phyloP scores from a whole-genome alignment of 1,140 invertebrate genomes.

The Caenorhabditis remanei region DNA sequence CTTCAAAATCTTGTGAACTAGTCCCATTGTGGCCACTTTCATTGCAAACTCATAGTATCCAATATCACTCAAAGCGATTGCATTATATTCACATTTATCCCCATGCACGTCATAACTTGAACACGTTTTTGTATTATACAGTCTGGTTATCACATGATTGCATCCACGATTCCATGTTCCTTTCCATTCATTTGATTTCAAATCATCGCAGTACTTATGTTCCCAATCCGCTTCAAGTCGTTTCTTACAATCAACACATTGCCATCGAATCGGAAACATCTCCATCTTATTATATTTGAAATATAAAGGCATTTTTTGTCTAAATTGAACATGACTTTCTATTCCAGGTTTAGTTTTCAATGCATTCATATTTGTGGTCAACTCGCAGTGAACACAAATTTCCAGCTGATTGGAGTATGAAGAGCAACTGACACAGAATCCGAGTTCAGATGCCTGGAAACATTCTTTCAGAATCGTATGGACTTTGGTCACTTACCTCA shows the following conservation, averaged over 20 bases:
- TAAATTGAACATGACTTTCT: background rate
- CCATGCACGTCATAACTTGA: slow-evolving; percentile 10
- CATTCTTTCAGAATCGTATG: background rate
- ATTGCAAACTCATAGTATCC: background rate
- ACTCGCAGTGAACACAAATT: slow-evolving; percentile 4
- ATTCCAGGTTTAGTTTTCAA: background rate
- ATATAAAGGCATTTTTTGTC: background rate
- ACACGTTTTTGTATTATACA: background rate
- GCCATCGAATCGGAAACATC: slow-evolving; percentile 20
- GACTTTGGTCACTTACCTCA: background rate
- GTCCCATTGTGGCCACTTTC: slow-evolving; percentile 1
- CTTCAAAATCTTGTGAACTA: background rate
- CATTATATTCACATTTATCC: slow-evolving; percentile 31
- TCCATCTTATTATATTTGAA: background rate
- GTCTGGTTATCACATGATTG: background rate
- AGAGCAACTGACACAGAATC: slow-evolving; percentile 13
- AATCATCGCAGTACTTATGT: background rate
- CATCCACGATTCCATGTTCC: slow-evolving; percentile 32
- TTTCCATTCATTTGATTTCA: background rate
- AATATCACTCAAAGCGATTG: background rate
- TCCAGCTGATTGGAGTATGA: background rate
- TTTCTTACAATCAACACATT: slow-evolving; percentile 6
- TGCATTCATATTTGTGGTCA: background rate
- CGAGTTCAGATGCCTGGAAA: background rate
- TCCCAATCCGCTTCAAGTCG: background rate